Evolutionary conservation across 2,797 vertebrate genomes (phyloP), one percentile per base, ranked within the genome.

Genomic region (Brachymystax lenok): DNA sequence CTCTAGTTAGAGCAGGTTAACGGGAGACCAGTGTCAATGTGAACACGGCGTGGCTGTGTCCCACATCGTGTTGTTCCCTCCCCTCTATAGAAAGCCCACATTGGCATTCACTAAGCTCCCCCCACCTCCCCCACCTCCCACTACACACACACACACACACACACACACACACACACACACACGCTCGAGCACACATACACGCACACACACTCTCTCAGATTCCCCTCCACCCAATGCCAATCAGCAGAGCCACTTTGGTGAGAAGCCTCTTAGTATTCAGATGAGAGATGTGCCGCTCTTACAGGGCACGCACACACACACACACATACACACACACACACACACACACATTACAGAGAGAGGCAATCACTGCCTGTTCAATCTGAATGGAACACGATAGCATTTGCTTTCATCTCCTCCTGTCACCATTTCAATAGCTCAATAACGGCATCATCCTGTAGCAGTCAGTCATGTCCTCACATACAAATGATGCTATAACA

Each of bases 201-300:
- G 17, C 28, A 76, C 64, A 40, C 50, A 21, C 28, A 6, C 83
- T 46, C 40, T 46, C 40, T 84, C 77, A 76, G 86, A 54, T 19
- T 85, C 80, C 86, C 67, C 5, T 63, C 70, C 74, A 71, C 86
- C 86, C 78, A 86, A 91, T 91, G 89, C 86, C 92, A 93, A 94
- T 92, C 83, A 83, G 74, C 81, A 80, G 74, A 67, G 82, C 81
- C 79, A 73, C 86, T 88, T 87, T 80, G 84, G 81, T 92, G 74
- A 54, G 82, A 82, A 74, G 69, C 52, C 35, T 75, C 85, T 94
- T 91, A 86, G 85, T 89, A 93, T 93, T 91, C 90, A 88, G 77
- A 82, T 87, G 79, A 86, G 85, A 79, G 83, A 83, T 21, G 75
- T 74, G 27, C 73, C 64, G 21, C 77, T 71, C 77, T 82, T 2